Base-by-base conservation (phyloP, 92 coral and sea anemone genomes). In the Galaxea fascicularis region DNA sequence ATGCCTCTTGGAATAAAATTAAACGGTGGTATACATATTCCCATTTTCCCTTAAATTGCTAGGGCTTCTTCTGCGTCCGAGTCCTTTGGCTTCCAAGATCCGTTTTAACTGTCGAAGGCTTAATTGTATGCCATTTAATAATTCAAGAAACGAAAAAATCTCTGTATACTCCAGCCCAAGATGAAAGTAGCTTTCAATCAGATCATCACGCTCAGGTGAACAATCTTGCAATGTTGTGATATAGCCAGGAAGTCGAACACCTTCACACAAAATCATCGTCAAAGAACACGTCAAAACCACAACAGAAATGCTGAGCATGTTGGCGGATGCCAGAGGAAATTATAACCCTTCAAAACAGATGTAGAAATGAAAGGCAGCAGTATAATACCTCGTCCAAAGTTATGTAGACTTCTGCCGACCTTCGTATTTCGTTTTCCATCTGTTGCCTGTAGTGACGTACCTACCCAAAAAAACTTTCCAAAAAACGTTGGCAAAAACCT, bases 41-140 rank as follows among this genome's bases (percentile, higher is more conserved):
- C 51, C n/a, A 4, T 39, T 44, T 46, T 60, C 73, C n/a, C 64
- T 44, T 79, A 79, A 44, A 44, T 79, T 44, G 60, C 84, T 79
- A 60, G 70, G 46, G 66, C 47, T 77, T 77, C 82, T 57, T 22
- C 70, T 49, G 10, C 15, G 27, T 57, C 70, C 66, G 3, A 77
- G 67, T 65, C 82, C 82, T 60, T 72, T 25, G 71, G 71, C 31
- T 65, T 65, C 25, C 41, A 65, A 65, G 70, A 65, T 24, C 2
- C 70, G 1, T 58, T 58, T 65, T 13, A 65, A 26, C 31, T 65
- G 70, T 65, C 70, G 13, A 65, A 65, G 25, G 15, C 15, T 49
- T 49, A 49, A 49, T 49, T 49, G 54, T 15, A 49, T 49, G 54
- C 54, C 54, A 8, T 49, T 9, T 8, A 49, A 49, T 49, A 8